These are phyloP conservation scores for Caradrina kadenii DNA, from an alignment of 2,888 invertebrate species.

Conservation along the genomic window DNA sequence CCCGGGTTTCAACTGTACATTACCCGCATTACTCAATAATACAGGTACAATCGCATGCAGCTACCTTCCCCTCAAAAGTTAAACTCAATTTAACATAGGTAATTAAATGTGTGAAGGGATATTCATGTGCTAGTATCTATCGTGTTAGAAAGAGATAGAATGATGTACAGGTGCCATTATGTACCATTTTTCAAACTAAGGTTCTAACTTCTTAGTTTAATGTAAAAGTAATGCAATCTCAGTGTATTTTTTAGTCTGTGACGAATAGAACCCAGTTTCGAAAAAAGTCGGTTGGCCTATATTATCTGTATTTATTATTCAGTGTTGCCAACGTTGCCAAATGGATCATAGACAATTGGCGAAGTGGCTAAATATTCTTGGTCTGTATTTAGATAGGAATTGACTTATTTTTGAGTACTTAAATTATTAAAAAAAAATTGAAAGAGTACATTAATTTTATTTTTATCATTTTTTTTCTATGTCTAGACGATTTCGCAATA, in stretches of 20 bases:
- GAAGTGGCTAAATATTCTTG: conserved; percentile 28
- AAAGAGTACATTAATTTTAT: conserved; percentile 1
- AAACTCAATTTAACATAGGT: conserved; percentile 29
- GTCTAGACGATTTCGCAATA: not conserved
- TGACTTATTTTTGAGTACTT: conserved; percentile 22
- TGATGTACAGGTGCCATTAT: conserved; percentile 50
- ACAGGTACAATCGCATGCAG: conserved; percentile 73
- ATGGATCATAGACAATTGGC: conserved; percentile 21
- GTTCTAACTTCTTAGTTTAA: conserved; percentile 10
- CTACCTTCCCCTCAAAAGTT: conserved; percentile 70
- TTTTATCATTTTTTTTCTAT: not conserved
- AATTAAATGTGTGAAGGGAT: conserved; percentile 35
- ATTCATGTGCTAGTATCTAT: conserved; percentile 25
- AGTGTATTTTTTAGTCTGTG: conserved; percentile 20
- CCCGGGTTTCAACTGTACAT: conserved; percentile 71
- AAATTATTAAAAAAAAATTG: not conserved
- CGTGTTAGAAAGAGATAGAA: conserved; percentile 10
- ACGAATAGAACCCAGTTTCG: conserved; percentile 18
- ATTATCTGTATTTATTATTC: conserved; percentile 36
- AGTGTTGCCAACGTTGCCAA: conserved; percentile 40
- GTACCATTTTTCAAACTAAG: conserved; percentile 31
- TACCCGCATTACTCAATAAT: conserved; percentile 62
- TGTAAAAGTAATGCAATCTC: conserved; percentile 51
- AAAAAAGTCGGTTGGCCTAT: conserved; percentile 23
- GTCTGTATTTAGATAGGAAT: conserved; percentile 7